These are phyloP conservation scores for Pao palembangensis DNA, from an alignment of 2,113 vertebrate species.

Conservation along the genomic window DNA sequence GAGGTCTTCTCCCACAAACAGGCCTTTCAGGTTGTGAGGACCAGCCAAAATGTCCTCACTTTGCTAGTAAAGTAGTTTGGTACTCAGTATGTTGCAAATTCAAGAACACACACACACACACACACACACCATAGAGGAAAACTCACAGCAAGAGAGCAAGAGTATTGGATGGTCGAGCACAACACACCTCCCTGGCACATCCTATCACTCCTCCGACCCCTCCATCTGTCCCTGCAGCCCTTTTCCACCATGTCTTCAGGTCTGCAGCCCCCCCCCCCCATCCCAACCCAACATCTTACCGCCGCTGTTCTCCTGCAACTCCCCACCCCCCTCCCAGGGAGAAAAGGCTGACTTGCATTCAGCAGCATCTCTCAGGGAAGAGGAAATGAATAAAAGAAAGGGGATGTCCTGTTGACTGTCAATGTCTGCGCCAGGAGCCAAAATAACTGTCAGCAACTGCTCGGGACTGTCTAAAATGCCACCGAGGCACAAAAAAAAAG, in stretches of 20 bases:
- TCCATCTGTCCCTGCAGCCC: constrained; percentile 23
- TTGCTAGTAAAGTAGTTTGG: too few species aligned
- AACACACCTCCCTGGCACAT: constrained; percentile 57
- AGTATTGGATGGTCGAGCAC: background rate
- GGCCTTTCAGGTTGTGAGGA: too few species aligned
- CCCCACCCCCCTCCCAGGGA: constrained; percentile 53
- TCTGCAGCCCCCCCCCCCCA: constrained; percentile 10
- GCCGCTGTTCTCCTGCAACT: constrained; percentile 36
- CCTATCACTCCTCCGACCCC: constrained; percentile 35
- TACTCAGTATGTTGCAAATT: too few species aligned
- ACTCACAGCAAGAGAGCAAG: background rate
- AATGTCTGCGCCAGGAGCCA: constrained; percentile 70
- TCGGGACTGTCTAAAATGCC: constrained; percentile 70
- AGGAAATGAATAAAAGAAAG: constrained; percentile 78
- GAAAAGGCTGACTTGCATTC: constrained; percentile 74
- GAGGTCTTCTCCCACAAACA: too few species aligned
- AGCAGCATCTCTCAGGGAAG: constrained; percentile 68
- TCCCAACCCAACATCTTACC: background rate
- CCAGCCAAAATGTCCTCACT: too few species aligned
- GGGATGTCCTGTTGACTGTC: constrained; percentile 76
- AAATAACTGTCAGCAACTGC: constrained; percentile 74
- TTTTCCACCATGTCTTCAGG: constrained; percentile 39
- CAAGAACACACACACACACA: constrained; percentile 1
- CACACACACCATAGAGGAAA: constrained; percentile 3
- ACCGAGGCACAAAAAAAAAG: constrained; percentile 44